A percentile compares a stretch with the other conserved stretches of the same genome.
Conservation (phyloP, 1,140 invertebrate species). For the Hylaeus volcanicus region DNA sequence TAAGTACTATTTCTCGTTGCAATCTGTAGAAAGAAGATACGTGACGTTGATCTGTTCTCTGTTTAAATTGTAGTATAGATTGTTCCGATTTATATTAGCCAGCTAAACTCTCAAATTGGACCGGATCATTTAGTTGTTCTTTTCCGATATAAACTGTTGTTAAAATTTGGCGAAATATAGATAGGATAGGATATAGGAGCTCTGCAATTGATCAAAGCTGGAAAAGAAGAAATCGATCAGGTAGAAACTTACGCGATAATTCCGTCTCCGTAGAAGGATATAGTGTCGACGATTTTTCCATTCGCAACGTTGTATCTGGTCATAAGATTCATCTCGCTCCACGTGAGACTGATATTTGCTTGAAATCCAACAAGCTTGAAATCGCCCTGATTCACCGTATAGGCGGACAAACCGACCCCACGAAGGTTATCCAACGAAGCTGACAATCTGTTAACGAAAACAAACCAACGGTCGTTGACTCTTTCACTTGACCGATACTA, state of each 20-base stretch:
- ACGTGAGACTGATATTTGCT: constrained; percentile 16
- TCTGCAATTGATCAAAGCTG: too few relatives aligned
- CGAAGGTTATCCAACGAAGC: background rate
- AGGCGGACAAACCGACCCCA: constrained; percentile 27
- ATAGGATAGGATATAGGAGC: too few relatives aligned
- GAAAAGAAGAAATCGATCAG: too few relatives aligned
- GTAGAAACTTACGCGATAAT: background rate
- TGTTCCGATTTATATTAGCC: too few relatives aligned
- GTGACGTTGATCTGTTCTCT: too few relatives aligned
- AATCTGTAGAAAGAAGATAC: too few relatives aligned
- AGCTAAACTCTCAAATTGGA: too few relatives aligned
- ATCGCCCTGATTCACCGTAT: background rate
- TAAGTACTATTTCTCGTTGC: too few relatives aligned
- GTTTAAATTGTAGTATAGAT: too few relatives aligned
- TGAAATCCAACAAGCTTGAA: background rate
- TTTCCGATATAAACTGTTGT: too few relatives aligned
- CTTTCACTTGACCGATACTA: background rate
- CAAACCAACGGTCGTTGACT: background rate
- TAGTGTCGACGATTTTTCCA: background rate
- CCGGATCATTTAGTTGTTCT: too few relatives aligned
- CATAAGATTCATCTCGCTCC: background rate
- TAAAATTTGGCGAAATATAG: too few relatives aligned
- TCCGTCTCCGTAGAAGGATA: constrained; percentile 33
- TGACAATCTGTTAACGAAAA: background rate
- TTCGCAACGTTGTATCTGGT: background rate